Base-by-base conservation (phyloP, 2,113 vertebrate genomes). In the Lepidothrix coronata region DNA sequence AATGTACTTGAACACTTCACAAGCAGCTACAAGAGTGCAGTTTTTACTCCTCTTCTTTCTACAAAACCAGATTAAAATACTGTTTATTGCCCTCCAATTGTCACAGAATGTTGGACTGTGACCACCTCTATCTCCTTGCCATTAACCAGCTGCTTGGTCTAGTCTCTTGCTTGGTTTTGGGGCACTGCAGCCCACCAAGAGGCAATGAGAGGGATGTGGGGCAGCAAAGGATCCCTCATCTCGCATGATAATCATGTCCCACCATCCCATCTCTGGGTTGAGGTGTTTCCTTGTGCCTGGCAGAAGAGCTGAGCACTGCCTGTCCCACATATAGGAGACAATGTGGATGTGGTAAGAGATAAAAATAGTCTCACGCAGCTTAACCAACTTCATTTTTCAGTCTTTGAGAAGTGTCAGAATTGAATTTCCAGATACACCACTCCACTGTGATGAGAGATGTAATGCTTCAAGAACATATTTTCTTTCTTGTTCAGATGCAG, bases 161-260 rank as follows among this genome's bases (percentile, higher is more conserved):
- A 6, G n/a, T 25, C 39, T 75, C 39, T 75, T 49, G 24, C 37
- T 74, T 15, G 1, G 27, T n/a, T 23, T 4, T 59, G 48, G 22
- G 59, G 17, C 14, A 35, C n/a, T 41, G n/a, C 46, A 94, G 58
- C 51, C 41, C 10, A 8, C 0, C 0, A 39, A 62, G 31, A 83
- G 28, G 15, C 1, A 2, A 57, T 6, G 58, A 70, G 55, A 31
- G 21, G 48, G 10, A 51, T 13, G 13, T 44, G 59, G 23, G n/a
- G 12, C 51, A 78, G 54, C 43, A 58, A 48, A 73, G 48, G 35
- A 28, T 4, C 10, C 6, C 37, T 24, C 49, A 31, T 33, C 23
- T 80, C 67, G 10, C 6, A 5, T 0, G 1, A 41, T 4, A 21
- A 2, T 15, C 4, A 0, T 24, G 39, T n/a, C 39, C 14, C 35